A percentile compares a stretch with the other conserved stretches of the same genome.
These are phyloP conservation scores for Aphodius sticticus DNA, from an alignment of 2,888 invertebrate species.

Conservation along the genomic window DNA sequence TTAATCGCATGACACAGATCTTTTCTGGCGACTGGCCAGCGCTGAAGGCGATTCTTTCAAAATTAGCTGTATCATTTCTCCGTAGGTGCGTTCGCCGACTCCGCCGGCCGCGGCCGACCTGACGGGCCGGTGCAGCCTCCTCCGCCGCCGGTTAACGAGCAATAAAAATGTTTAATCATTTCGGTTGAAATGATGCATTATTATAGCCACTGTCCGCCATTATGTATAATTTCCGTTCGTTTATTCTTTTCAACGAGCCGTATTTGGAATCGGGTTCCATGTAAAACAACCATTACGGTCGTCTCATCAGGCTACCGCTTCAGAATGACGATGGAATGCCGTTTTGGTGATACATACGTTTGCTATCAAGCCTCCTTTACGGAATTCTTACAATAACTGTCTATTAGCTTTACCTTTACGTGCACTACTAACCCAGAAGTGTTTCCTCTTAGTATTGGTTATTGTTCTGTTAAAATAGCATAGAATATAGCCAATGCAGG, in stretches of 20 bases:
- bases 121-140: not conserved
- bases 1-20: slow-evolving; percentile 39
- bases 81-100: slow-evolving; percentile 8
- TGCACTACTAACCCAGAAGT: too few relatives aligned
- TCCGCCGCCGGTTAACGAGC: slow-evolving; percentile 21
- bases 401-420: too few relatives aligned
- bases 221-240: slow-evolving; percentile 20
- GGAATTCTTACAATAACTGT: too few relatives aligned
- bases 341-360: not conserved
- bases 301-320: not conserved
- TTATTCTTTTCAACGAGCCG: slow-evolving; percentile 21
- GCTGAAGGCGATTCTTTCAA: slow-evolving; percentile 32
- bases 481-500: too few relatives aligned
- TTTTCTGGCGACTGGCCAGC: slow-evolving; percentile 33
- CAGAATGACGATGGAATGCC: not conserved
- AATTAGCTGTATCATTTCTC: slow-evolving; percentile 38
- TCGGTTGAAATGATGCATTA: slow-evolving; percentile 21
- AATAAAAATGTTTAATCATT: slow-evolving; percentile 33
- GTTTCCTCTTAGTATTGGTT: too few relatives aligned
- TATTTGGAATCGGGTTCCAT: slow-evolving; percentile 14
- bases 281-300: not conserved
- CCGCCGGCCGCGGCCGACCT: not conserved
- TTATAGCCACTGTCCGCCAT: slow-evolving; percentile 14
- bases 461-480: too few relatives aligned
- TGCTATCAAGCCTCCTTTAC: too few relatives aligned